Conservation (phyloP, 2,888 invertebrate species). For the Drosophila aldrichi region DNA sequence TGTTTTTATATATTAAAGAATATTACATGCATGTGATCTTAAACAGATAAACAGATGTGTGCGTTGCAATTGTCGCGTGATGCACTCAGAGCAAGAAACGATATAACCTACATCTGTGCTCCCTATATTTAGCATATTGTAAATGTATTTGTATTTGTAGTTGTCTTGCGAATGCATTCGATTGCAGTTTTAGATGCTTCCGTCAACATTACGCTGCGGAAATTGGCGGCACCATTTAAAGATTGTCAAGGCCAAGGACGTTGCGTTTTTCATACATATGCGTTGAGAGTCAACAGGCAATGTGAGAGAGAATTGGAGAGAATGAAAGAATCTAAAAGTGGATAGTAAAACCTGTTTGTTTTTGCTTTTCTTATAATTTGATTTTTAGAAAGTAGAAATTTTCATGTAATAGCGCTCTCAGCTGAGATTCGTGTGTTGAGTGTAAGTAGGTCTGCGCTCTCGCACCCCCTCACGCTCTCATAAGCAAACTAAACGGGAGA, state of each 20-base stretch:
- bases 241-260: conserved; percentile 73
- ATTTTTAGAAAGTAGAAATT: conserved; percentile 32
- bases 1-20: too few species aligned
- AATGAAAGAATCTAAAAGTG: not conserved
- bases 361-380: conserved; percentile 3
- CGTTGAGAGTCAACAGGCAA: conserved; percentile 4
- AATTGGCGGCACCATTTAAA: conserved; percentile 62
- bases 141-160: conserved; percentile 1
- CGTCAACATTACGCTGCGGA: conserved; percentile 70
- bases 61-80: conserved; percentile 37
- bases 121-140: conserved; percentile 42
- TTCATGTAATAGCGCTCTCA: conserved; percentile 31
- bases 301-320: not conserved
- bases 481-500: not conserved
- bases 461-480: conserved; percentile 10
- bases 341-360: conserved; percentile 1
- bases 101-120: conserved; percentile 16
- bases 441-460: conserved; percentile 21
- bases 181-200: conserved; percentile 49
- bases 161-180: conserved; percentile 16
- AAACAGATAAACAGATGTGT: conserved; percentile 1
- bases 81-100: conserved; percentile 19
- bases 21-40: not conserved
- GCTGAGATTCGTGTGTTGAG: conserved; percentile 17
- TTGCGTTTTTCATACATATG: conserved; percentile 36